Conservation (phyloP, 1,140 invertebrate species). For the Melitaea cinxia region DNA sequence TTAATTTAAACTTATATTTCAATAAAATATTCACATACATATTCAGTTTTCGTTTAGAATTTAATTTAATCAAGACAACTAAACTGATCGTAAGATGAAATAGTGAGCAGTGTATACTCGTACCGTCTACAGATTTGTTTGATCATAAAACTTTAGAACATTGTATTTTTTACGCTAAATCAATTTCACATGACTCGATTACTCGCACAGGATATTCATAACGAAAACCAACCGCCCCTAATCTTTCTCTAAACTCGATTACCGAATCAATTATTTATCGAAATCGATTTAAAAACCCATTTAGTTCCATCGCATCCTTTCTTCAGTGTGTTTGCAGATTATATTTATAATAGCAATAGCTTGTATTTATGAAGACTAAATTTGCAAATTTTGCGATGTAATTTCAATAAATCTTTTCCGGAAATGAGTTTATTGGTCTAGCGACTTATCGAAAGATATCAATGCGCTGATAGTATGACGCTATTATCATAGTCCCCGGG, state of each 20-base stretch:
- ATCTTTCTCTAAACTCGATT: slow-evolving; percentile 78
- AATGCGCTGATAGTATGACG: slow-evolving; percentile 65
- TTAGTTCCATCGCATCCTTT: slow-evolving; percentile 62
- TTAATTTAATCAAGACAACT: too few relatives aligned
- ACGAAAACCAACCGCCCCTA: slow-evolving; percentile 70
- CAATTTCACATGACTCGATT: slow-evolving; percentile 57
- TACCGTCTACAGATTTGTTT: too few relatives aligned
- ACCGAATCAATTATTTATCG: slow-evolving; percentile 77
- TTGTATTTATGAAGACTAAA: neutral
- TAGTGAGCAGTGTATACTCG: too few relatives aligned
- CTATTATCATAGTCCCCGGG: slow-evolving; percentile 62
- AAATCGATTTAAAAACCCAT: slow-evolving; percentile 73
- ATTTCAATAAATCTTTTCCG: slow-evolving; percentile 3
- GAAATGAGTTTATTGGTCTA: slow-evolving; percentile 45
- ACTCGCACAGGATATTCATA: slow-evolving; percentile 70
- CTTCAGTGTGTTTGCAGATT: slow-evolving; percentile 11
- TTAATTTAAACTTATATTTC: too few relatives aligned
- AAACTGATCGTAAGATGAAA: too few relatives aligned
- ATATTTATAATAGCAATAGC: neutral
- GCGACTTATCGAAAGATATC: slow-evolving; percentile 57
- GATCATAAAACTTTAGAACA: neutral
- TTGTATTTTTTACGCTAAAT: slow-evolving; percentile 26
- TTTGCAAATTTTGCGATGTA: neutral
- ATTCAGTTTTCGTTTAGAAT: too few relatives aligned
- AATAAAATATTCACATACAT: too few relatives aligned